Evolutionary conservation across 2,888 invertebrate genomes (phyloP), one percentile per base, ranked within the genome.

Genomic region (Drosophila atroscutellata): DNA sequence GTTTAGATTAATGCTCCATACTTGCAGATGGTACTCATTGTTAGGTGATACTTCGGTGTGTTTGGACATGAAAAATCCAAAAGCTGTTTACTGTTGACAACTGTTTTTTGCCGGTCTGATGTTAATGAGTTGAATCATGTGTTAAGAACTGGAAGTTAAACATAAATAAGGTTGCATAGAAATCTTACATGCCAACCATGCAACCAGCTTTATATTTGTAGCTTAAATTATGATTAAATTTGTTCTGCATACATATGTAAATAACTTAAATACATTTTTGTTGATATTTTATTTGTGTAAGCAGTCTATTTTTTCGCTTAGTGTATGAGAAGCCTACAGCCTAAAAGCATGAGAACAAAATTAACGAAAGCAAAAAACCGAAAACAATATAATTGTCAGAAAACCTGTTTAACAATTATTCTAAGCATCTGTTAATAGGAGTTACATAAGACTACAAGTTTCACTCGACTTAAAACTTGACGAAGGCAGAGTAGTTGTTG

Each of bases 81-180:
- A 55, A 32, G 36, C 60, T 70, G 52, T 58, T 36, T 76, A 55
- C 52, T 30, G 52, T 80, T 77, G 34, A 56, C 59, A 55, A 11
- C 6, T 26, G 3, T 34, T 56, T 47, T 34, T 49, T 58, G 32
- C 7, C 42, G 51, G 1, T n/a, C 18, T 2, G 0, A 24, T 70
- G 72, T 36, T 75, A 81, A 84, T 81, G 42, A 56, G 50, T 24
- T 59, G 68, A 58, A 64, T 57, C 37, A 26, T 50, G 49, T 37
- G 15, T 37, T 24, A 32, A 37, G 28, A 20, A n/a, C 37, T 20
- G 2, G 30, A 13, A 51, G n/a, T 20, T 51, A 13, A 13, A 11
- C 30, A n/a, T 11, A n/a, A 32, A n/a, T 30, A 11, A 32, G 5
- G 13, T 50, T 30, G 9, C 4, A 5, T 36, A 13, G 15, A 15